These are phyloP conservation scores for Laspeyria flexula DNA, from an alignment of 2,888 invertebrate species.

Conservation along the genomic window DNA sequence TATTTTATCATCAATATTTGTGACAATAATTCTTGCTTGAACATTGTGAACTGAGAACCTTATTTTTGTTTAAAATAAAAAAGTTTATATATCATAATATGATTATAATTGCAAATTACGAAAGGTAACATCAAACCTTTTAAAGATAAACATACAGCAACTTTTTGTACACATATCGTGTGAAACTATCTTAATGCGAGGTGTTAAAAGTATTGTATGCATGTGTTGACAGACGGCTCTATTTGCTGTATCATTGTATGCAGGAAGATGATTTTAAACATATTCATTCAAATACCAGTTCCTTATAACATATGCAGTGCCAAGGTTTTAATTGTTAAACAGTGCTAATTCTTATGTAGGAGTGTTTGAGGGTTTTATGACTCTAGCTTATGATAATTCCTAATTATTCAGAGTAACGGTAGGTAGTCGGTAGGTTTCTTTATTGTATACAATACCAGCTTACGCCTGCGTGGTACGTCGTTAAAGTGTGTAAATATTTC, in stretches of 20 bases:
- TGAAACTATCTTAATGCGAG: constrained; percentile 24
- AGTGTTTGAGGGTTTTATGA: constrained; percentile 17
- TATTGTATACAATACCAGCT: background rate
- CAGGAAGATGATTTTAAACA: constrained; percentile 48
- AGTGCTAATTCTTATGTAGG: constrained; percentile 23
- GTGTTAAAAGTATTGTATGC: constrained; percentile 48
- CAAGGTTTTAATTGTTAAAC: constrained; percentile 32
- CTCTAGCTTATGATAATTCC: constrained; percentile 25
- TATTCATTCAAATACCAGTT: constrained; percentile 26
- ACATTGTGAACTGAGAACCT: too few species aligned
- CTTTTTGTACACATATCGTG: background rate
- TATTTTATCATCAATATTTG: too few species aligned
- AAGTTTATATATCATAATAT: too few species aligned
- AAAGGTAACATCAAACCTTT: too few species aligned
- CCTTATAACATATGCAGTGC: constrained; percentile 12
- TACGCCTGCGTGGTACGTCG: too few species aligned
- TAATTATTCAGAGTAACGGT: constrained; percentile 34
- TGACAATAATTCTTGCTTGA: too few species aligned
- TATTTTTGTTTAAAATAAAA: too few species aligned
- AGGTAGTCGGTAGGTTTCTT: constrained; percentile 5
- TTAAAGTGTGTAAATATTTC: too few species aligned
- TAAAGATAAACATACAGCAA: too few species aligned
- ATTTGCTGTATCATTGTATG: constrained; percentile 48
- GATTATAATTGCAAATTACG: too few species aligned
- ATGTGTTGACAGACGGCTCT: constrained; percentile 50